Base-by-base conservation (phyloP, 2,113 vertebrate genomes). In the Mobula hypostoma region DNA sequence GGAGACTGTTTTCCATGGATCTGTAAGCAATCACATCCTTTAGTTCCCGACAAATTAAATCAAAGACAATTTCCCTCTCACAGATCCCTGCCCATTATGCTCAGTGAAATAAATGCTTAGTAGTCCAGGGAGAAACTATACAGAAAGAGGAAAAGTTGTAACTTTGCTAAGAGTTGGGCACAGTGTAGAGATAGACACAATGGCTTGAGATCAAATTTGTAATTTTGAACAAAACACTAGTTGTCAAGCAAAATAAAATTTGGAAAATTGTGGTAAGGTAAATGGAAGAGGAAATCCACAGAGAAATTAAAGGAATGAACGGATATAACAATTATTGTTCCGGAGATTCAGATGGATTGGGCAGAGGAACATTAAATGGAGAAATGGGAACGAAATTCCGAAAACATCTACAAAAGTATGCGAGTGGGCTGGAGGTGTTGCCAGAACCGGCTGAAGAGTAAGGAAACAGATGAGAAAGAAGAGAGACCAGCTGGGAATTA, bases 291-390 rank as follows among this genome's bases (percentile, higher is more conserved):
- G 56, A 29, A 87, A 29, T 61, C 83, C 58, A 56, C 83, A 87
- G 56, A 14, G 48, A 58, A 48, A 85, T 85, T 29, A 56, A 58
- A 85, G 56, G 56, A 27, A 61, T 66, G 24, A 88, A 61, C n/a
- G 6, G 61, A 12, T 14, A 88, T 0, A 66, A 88, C 29, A 88
- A 88, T 63, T 61, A n/a, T 32, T 88, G 85, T 63, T 63, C 85
- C 63, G 85, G 85, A 63, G 85, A 88, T 85, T 85, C 56, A 61
- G 14, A 63, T 66, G 85, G 58, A 32, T 66, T 88, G 85, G 85
- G 15, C 61, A 88, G 61, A 88, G 61, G n/a, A 4, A 32, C 29
- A 14, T 29, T 74, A 74, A 74, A 74, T 14, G 61, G 61, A 63
- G 61, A 66, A 63, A n/a, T 27, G 58, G 58, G 85, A 88, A 88